Base-by-base conservation (phyloP, 2,888 invertebrate genomes). In the Phoronis australis region DNA sequence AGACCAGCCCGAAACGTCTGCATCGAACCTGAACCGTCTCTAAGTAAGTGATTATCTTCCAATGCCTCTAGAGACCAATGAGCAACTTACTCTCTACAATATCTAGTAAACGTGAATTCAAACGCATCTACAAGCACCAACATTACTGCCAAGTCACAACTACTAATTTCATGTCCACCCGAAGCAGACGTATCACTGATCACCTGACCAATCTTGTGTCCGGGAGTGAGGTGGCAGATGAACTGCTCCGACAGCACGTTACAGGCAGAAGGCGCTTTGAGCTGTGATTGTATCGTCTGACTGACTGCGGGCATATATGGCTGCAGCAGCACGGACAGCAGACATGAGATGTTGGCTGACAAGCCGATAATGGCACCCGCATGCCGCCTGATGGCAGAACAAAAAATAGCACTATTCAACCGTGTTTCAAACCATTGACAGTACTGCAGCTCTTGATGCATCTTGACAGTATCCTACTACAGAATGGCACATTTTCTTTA, bases 301-400 rank as follows among this genome's bases (percentile, higher is more conserved):
- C 86, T 82, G 0, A 88, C 86, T 42, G 83, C 82, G 0, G 99
- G 99, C 88, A 96, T 90, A 78, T 88, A 96, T 0, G 99, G 97
- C 50, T 86, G 84, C 26, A 97, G 75, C 18, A 97, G 76, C 1
- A 87, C 83, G 1, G 91, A 85, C 51, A 99, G 75, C 1, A 95
- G 79, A 57, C 84, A 88, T 54, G 84, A 85, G 64, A 93, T 79
- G 71, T 93, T 92, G 57, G 84, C 84, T 57, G 88, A 88, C 23
- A 97, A 69, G 1, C 88, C 91, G 43, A 95, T 85, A 1, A 95
- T 86, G 0, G 90, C 88, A 0, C 87, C 87, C 0, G 92, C 93
- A 25, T 87, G 83, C 45, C 77, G 62, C 58, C 79, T 80, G 60
- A 22, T 61, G 55, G 46, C 35, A 47, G 24, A 52, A 39, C 42